These are phyloP conservation scores for Chelonus formosanus DNA, from an alignment of 2,888 invertebrate genomes.

Conservation along the genomic window DNA sequence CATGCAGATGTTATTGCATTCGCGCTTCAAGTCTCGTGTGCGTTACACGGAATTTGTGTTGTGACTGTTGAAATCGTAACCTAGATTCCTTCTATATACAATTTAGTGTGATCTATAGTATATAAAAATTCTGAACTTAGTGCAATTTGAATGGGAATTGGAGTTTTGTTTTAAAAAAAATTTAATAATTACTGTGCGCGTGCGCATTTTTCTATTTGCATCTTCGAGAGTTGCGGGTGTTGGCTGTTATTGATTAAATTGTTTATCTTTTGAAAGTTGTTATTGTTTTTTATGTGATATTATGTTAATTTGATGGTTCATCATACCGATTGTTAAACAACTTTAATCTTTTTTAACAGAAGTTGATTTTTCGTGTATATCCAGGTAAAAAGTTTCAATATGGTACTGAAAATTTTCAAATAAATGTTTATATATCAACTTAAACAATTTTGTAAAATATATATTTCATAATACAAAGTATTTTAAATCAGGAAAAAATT, in stretches of 20 bases:
- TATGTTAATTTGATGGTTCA: neutral
- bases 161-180: neutral
- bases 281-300: neutral
- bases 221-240: slow-evolving; percentile 7
- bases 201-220: slow-evolving; percentile 3
- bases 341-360: neutral
- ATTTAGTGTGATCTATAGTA: too few relatives aligned
- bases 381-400: too few relatives aligned
- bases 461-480: too few relatives aligned
- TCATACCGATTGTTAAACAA: neutral
- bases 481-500: too few relatives aligned
- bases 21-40: slow-evolving; percentile 45
- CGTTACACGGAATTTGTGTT: slow-evolving; percentile 31
- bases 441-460: too few relatives aligned
- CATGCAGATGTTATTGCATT: slow-evolving; percentile 44
- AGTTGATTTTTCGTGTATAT: too few relatives aligned
- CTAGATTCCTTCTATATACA: neutral
- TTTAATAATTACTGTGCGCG: slow-evolving; percentile 7
- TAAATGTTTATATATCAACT: too few relatives aligned
- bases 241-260: slow-evolving; percentile 15
- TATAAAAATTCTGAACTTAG: too few relatives aligned
- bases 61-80: slow-evolving; percentile 3
- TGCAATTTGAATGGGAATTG: too few relatives aligned
- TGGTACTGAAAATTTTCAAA: too few relatives aligned
- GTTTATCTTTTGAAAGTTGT: neutral